Base-by-base conservation (phyloP, 2,888 invertebrate genomes). In the Drosophila anceps region DNA sequence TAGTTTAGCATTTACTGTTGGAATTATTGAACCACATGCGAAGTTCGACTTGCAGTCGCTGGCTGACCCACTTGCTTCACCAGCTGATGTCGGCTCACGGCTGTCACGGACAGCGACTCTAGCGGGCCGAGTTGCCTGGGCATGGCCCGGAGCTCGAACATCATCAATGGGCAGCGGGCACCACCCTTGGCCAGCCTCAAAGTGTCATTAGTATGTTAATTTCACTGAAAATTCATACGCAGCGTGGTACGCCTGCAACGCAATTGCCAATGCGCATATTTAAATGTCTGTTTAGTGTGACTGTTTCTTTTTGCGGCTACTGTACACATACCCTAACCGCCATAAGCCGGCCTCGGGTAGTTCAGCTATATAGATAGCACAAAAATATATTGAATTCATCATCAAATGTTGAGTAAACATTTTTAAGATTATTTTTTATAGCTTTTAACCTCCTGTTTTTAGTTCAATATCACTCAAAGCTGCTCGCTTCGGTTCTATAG, bases 1-100 rank as follows among this genome's bases (percentile, higher is more conserved):
- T 86, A 85, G 82, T 82, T 86, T 85, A 80, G 82, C 86, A 85
- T 86, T 85, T 79, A 80, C 80, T 77, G 83, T 80, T 85, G 88
- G 76, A 80, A 88, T 83, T 86, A 81, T 81, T 74, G 82, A 80
- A 84, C 76, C 84, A 84, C 85, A 82, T 82, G 81, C 79, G 84
- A 83, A 84, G 75, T 83, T 77, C 68, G 81, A 69, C 55, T 73
- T 51, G 60, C 80, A 64, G 71, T 80, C 80, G 77, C 77, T 79
- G 77, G 77, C 80, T 79, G 77, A 77, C 77, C 77, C 77, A 77
- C 80, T 77, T 77, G 77, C 62, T 33, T 13, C 50, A n/a, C 65
- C 76, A 79, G 75, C 75, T 76, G 75, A 73, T 67, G 54, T 46
- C 65, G 35, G 65, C 43, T 65, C 31, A 20, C 61, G 37, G 37